Conservation (phyloP, 2,797 vertebrate genomes). For the Triplophysa yarkandensis region DNA sequence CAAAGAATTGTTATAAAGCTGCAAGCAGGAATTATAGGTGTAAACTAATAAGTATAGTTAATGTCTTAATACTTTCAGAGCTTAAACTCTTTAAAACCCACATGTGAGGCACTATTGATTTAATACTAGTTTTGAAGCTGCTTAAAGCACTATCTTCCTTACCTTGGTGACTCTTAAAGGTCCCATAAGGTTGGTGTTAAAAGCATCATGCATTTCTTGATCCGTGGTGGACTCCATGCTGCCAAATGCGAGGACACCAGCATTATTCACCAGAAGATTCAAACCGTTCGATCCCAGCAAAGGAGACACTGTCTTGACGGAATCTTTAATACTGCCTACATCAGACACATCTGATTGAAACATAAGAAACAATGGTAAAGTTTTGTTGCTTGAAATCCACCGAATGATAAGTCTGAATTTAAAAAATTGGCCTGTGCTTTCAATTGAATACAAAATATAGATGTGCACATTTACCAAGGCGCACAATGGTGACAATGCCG, state of each 20-base stretch:
- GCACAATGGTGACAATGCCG: not conserved
- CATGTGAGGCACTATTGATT: not conserved
- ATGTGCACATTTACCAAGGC: not conserved
- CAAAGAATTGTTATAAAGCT: not conserved
- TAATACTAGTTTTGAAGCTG: not conserved
- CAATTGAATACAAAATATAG: too few species aligned
- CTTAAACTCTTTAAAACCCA: too few species aligned
- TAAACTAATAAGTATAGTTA: too few species aligned
- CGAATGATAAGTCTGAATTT: not conserved
- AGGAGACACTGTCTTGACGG: constrained; percentile 50
- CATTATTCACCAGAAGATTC: constrained; percentile 71
- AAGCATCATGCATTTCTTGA: constrained; percentile 60
- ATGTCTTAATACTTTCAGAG: too few species aligned
- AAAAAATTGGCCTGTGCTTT: too few species aligned
- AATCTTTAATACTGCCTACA: constrained; percentile 13
- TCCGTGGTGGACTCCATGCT: constrained; percentile 44
- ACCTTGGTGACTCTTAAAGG: constrained; percentile 62
- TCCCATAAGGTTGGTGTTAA: constrained; percentile 48
- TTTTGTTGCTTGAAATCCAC: not conserved
- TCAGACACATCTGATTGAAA: constrained; percentile 7
- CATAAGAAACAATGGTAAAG: not conserved
- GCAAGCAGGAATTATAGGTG: too few species aligned
- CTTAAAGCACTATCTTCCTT: not conserved
- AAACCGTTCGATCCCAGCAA: constrained; percentile 58
- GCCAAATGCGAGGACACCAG: constrained; percentile 45